Percentiles rank a stretch among this genome's conserved stretches.
Conservation (phyloP, 2,888 invertebrate species). For the Psococerastis gibbosa region DNA sequence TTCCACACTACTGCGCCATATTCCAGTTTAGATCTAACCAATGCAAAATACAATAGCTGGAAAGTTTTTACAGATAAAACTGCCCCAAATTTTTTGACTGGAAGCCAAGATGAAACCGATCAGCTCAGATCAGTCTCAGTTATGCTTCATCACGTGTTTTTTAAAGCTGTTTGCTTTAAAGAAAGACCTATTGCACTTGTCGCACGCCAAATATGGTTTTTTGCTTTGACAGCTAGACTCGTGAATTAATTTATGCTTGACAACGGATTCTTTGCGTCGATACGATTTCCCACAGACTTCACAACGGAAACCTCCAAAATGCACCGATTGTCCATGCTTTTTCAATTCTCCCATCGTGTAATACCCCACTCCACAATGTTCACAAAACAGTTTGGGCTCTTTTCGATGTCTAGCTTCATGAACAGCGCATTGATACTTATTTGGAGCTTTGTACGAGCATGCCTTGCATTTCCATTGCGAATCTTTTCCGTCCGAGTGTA, state of each 20-base stretch:
- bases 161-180: constrained; percentile 6
- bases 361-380: constrained; percentile 1
- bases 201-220: constrained; percentile 16
- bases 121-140: no score
- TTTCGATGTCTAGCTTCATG: constrained; percentile 1
- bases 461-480: not conserved
- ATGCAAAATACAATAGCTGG: no score
- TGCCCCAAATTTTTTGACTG: no score
- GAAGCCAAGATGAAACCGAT: no score
- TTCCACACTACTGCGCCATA: no score
- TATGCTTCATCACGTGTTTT: not conserved
- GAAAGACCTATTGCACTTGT: constrained; percentile 22
- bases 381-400: not conserved
- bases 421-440: constrained; percentile 3
- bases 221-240: constrained; percentile 14
- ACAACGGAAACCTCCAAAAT: constrained; percentile 15
- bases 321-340: not conserved
- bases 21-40: no score
- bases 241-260: constrained; percentile 11
- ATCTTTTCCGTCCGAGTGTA: not conserved
- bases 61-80: no score
- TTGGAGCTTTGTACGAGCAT: constrained; percentile 4
- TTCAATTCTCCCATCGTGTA: not conserved
- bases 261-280: constrained; percentile 16
- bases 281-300: constrained; percentile 17